Base-by-base conservation (phyloP, 1,140 invertebrate genomes). In the Temnothorax curvispinosus region DNA sequence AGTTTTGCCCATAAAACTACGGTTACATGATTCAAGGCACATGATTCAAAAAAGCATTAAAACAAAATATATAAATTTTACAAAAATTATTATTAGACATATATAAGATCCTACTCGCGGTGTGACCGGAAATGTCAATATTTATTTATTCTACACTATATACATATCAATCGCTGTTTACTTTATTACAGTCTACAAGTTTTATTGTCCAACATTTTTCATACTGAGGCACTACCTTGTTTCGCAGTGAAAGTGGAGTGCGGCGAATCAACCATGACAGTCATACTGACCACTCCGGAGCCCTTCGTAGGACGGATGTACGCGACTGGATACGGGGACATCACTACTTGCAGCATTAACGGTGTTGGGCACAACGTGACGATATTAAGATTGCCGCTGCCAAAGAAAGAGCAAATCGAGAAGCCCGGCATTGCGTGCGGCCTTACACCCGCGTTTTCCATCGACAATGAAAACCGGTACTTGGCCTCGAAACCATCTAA, bases 231-330 rank as follows among this genome's bases (percentile, higher is more conserved):
- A 38, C 6, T 50, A 44, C 0, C 6, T 74, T 72, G 35, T 85
- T 64, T 50, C 87, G 21, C 91, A 96, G 96, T 97, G 82, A 94
- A 93, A 78, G 94, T 97, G 4, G 91, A 91, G 3, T 97, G 96
- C 88, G 94, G 92, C 15, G 94, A 95, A 44, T 93, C 94, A 7
- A 91, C 86, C 2, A 95, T 97, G 94, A 94, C 92, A 3, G 91
- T 96, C 0, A 94, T 94, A 18, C 89, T 97, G 9, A 92, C 91
- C 11, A 96, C 96, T 0, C 85, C 74, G 18, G 96, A 96, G 65
- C 94, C 95, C 1, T 97, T 97, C 87, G 88, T 91, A 5, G 96
- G 96, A 1, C 92, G 95, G 35, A 90, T 96, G 2, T 96, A 96
- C 85, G 94, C 95, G 0, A 93, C 88, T 65, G 95, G 95, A 15